Conservation (phyloP, 2,888 invertebrate genomes). For the Ecliptopera silaceata region DNA sequence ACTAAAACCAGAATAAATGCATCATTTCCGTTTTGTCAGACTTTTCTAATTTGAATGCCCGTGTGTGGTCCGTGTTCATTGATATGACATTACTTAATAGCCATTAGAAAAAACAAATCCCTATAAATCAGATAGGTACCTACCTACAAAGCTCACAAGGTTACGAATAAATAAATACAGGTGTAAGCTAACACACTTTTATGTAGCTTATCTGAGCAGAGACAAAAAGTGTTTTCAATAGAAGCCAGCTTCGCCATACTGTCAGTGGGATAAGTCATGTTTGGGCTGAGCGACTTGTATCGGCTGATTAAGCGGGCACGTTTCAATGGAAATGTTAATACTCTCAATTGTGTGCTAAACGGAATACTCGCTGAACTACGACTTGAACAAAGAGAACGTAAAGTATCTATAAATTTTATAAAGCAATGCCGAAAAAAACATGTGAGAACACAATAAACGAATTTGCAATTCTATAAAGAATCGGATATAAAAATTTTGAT, state of each 20-base stretch:
- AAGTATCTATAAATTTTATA: slow-evolving; percentile 67
- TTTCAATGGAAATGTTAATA: slow-evolving; percentile 76
- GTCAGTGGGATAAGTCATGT: slow-evolving; percentile 39
- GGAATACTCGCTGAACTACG: slow-evolving; percentile 62
- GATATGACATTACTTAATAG: slow-evolving; percentile 63
- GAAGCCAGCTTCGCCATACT: slow-evolving; percentile 32
- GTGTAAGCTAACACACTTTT: slow-evolving; percentile 44
- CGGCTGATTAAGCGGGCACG: slow-evolving; percentile 56
- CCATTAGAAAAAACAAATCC: slow-evolving; percentile 48
- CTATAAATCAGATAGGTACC: slow-evolving; percentile 59
- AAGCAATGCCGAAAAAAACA: slow-evolving; percentile 57
- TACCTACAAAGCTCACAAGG: slow-evolving; percentile 39
- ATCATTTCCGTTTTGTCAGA: slow-evolving; percentile 74
- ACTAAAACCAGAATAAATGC: slow-evolving; percentile 70
- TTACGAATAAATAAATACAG: slow-evolving; percentile 47
- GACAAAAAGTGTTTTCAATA: slow-evolving; percentile 38
- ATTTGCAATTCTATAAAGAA: slow-evolving; percentile 66
- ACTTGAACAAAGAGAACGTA: slow-evolving; percentile 64
- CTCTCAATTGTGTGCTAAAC: slow-evolving; percentile 76
- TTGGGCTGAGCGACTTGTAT: slow-evolving; percentile 54
- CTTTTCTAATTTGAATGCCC: slow-evolving; percentile 72
- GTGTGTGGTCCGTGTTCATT: slow-evolving; percentile 73
- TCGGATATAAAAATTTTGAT: slow-evolving; percentile 62
- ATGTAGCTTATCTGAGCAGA: slow-evolving; percentile 26
- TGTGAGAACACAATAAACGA: slow-evolving; percentile 62